Percentiles rank a stretch among this genome's conserved stretches.
Evolutionary conservation across 2,797 vertebrate genomes (phyloP).

Genomic region (Poecilia gillii): DNA sequence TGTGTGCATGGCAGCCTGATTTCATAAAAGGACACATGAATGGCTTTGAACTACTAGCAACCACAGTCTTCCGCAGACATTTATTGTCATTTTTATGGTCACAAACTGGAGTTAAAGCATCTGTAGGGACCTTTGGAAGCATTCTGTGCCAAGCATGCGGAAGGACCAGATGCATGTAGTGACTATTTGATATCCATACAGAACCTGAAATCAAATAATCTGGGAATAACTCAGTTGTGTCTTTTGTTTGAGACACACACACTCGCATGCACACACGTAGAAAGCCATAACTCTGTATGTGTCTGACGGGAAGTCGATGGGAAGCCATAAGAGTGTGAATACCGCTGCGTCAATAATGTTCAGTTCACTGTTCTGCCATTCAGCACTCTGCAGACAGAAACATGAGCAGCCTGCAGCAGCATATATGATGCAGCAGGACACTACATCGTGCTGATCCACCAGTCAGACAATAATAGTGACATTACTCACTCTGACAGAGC

Average conservation of each 20-base stretch:
- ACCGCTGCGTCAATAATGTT: slow-evolving; percentile 69
- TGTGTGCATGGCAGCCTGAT: slow-evolving; percentile 7
- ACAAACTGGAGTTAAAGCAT: background rate
- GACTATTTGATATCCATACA: background rate
- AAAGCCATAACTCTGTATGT: slow-evolving; percentile 61
- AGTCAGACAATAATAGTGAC: slow-evolving; percentile 47
- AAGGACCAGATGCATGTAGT: slow-evolving; percentile 8
- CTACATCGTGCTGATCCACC: slow-evolving; percentile 41
- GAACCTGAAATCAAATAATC: slow-evolving; percentile 15
- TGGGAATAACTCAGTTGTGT: slow-evolving; percentile 33
- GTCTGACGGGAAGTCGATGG: slow-evolving; percentile 72
- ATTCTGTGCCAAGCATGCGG: background rate
- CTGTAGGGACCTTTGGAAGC: background rate
- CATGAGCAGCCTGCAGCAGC: slow-evolving; percentile 54
- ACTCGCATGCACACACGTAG: slow-evolving; percentile 7
- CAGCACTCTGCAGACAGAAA: slow-evolving; percentile 64
- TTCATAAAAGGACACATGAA: slow-evolving; percentile 3
- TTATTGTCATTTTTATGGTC: slow-evolving; percentile 5
- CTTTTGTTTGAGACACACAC: slow-evolving; percentile 18
- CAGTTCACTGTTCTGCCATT: slow-evolving; percentile 67
- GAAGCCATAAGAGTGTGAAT: slow-evolving; percentile 69
- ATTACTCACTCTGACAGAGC: slow-evolving; percentile 55
- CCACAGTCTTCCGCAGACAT: slow-evolving; percentile 4
- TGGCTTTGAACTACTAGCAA: slow-evolving; percentile 8
- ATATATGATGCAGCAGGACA: slow-evolving; percentile 58